Evolutionary conservation across 2,113 vertebrate genomes (phyloP).

Genomic region (Chaenogobius annularis): DNA sequence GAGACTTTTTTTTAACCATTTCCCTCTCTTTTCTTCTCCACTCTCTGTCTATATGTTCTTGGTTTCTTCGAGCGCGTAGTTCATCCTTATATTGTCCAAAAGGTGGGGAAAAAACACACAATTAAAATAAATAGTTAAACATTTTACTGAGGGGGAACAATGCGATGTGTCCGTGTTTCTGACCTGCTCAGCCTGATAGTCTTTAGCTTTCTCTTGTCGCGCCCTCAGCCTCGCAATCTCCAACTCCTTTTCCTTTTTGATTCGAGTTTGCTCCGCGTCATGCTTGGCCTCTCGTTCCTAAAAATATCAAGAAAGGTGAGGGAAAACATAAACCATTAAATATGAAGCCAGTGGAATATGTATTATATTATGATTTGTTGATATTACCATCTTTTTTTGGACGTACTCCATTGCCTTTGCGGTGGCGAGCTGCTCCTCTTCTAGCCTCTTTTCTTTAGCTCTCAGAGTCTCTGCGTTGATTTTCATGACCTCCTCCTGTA

Average conservation of each 20-base stretch:
- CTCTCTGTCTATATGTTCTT: conserved; percentile 80
- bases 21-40: conserved; percentile 87
- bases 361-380: not conserved
- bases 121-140: not conserved
- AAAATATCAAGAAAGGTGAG: not conserved
- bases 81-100: conserved; percentile 76
- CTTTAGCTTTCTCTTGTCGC: conserved; percentile 81
- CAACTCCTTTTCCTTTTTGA: conserved; percentile 85
- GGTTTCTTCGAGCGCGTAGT: conserved; percentile 83
- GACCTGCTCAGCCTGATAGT: conserved; percentile 86
- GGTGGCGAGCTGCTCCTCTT: conserved; percentile 81
- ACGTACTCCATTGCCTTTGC: conserved; percentile 79
- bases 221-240: conserved; percentile 81
- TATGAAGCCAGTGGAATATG: no score
- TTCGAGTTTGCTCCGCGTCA: conserved; percentile 81
- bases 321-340: not conserved
- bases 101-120: not conserved
- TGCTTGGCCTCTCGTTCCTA: conserved; percentile 83
- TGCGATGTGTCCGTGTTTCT: not conserved
- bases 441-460: conserved; percentile 71
- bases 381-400: conserved; percentile 80
- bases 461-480: conserved; percentile 79
- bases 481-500: conserved; percentile 80
- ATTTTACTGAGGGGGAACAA: not conserved
- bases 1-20: conserved; percentile 46